Evolutionary conservation across 2,797 vertebrate species (phyloP).

Genomic region (Halcyon smyrnensis): DNA sequence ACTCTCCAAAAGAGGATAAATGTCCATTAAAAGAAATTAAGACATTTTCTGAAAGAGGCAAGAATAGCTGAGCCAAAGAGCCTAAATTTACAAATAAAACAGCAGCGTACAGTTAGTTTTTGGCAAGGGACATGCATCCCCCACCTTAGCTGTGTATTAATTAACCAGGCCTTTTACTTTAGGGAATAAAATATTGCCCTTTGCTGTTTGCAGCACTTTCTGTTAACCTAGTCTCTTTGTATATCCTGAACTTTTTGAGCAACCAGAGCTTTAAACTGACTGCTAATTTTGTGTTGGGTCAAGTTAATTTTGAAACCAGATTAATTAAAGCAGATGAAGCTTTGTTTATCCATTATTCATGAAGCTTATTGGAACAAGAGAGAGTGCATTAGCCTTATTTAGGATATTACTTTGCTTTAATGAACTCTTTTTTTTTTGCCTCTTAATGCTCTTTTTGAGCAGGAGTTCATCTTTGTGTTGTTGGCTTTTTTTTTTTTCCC

Average conservation of each 20-base stretch:
- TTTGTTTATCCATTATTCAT: constrained; percentile 81
- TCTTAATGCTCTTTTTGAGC: constrained; percentile 38
- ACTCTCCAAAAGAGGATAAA: neutral
- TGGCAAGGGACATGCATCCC: neutral
- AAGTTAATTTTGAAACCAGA: constrained; percentile 80
- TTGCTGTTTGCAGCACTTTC: constrained; percentile 26
- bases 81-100: neutral
- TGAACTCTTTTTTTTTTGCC: constrained; percentile 42
- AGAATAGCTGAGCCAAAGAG: neutral
- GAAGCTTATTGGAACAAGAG: constrained; percentile 66
- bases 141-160: constrained; percentile 20
- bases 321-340: constrained; percentile 80
- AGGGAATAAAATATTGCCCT: constrained; percentile 7
- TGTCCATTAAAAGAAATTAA: neutral
- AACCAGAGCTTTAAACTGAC: constrained; percentile 72
- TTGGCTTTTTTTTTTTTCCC: neutral
- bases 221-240: constrained; percentile 9
- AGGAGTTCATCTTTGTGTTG: constrained; percentile 2
- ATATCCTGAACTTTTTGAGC: constrained; percentile 64
- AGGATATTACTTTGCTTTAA: constrained; percentile 64
- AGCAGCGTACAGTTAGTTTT: neutral
- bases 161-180: constrained; percentile 5
- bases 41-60: neutral
- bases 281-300: constrained; percentile 77
- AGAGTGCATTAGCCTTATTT: constrained; percentile 67